Conservation (phyloP, 1,140 invertebrate species). For the Palaemon carinicauda region DNA sequence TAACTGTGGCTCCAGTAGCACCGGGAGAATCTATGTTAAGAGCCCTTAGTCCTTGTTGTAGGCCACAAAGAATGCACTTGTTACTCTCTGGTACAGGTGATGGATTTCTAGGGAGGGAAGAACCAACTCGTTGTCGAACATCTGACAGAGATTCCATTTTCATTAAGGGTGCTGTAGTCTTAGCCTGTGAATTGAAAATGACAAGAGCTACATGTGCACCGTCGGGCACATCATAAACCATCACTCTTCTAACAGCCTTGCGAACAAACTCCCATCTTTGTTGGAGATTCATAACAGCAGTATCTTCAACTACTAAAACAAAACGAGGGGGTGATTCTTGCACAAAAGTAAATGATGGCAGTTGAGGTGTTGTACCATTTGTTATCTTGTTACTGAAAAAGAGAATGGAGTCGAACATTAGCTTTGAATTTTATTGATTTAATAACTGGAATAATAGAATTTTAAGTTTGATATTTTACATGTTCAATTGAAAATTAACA, state of each 20-base stretch:
- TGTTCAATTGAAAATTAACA: background rate
- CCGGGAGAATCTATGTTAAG: background rate
- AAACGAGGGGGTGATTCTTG: slow-evolving; percentile 41
- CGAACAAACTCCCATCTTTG: slow-evolving; percentile 48
- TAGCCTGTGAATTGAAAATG: slow-evolving; percentile 42
- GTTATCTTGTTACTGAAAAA: background rate
- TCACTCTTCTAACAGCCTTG: slow-evolving; percentile 41
- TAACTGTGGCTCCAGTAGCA: background rate
- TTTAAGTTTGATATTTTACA: background rate
- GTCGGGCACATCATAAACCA: slow-evolving; percentile 48
- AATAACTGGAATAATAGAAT: no score
- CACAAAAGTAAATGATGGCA: slow-evolving; percentile 26
- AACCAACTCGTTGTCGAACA: background rate
- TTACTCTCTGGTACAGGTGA: background rate
- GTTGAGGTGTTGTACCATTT: slow-evolving; percentile 21
- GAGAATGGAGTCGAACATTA: background rate
- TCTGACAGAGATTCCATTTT: slow-evolving; percentile 24
- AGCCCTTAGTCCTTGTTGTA: background rate
- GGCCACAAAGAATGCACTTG: background rate
- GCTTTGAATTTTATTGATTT: no score
- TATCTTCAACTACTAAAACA: slow-evolving; percentile 44
- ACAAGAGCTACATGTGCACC: slow-evolving; percentile 41
- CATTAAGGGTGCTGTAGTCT: slow-evolving; percentile 37
- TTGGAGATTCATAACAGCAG: slow-evolving; percentile 51
- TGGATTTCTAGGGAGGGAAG: background rate